A percentile compares a stretch with the other conserved stretches of the same genome.
phyloP scores from a whole-genome alignment of 2,797 vertebrate species.

The Syngnathus acus region DNA sequence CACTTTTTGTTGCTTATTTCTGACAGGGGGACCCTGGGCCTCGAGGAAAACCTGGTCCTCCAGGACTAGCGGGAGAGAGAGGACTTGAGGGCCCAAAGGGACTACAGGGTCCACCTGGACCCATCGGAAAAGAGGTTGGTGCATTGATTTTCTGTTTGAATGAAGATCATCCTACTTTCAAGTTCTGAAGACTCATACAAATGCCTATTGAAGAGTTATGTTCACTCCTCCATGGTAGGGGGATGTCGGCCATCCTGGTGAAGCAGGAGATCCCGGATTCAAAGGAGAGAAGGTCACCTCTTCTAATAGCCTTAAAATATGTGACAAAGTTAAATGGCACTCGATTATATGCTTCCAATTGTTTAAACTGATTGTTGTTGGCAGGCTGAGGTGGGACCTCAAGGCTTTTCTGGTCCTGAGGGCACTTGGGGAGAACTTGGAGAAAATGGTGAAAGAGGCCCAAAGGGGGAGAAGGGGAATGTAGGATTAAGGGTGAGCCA shows the following conservation, averaged over 20 bases:
- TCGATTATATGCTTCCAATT: conserved; percentile 1
- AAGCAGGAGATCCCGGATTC: conserved; percentile 57
- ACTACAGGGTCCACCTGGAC: conserved; percentile 60
- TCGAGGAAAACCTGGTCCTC: conserved; percentile 52
- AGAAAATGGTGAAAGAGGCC: conserved; percentile 64
- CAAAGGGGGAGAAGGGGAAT: conserved; percentile 78
- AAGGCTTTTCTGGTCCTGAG: conserved; percentile 68
- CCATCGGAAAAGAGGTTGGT: conserved; percentile 62
- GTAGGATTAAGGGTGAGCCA: conserved; percentile 69
- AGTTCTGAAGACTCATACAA: not conserved
- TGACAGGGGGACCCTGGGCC: conserved; percentile 66
- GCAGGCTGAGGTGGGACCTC: conserved; percentile 74
- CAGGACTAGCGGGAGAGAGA: conserved; percentile 49
- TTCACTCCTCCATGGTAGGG: conserved; percentile 50
- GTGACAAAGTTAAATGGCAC: not conserved
- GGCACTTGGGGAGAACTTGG: conserved; percentile 72
- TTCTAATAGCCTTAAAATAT: not conserved
- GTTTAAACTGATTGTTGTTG: conserved; percentile 11
- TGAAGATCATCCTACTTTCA: not conserved
- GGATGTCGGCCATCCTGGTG: conserved; percentile 60
- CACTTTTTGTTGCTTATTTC: not conserved
- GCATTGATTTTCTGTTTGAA: not conserved
- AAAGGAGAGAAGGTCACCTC: conserved; percentile 64
- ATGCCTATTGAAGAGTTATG: no score
- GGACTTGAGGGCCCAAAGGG: conserved; percentile 67